Evolutionary conservation across 2,888 invertebrate genomes (phyloP).

Genomic region (Drosophila paramelanica): DNA sequence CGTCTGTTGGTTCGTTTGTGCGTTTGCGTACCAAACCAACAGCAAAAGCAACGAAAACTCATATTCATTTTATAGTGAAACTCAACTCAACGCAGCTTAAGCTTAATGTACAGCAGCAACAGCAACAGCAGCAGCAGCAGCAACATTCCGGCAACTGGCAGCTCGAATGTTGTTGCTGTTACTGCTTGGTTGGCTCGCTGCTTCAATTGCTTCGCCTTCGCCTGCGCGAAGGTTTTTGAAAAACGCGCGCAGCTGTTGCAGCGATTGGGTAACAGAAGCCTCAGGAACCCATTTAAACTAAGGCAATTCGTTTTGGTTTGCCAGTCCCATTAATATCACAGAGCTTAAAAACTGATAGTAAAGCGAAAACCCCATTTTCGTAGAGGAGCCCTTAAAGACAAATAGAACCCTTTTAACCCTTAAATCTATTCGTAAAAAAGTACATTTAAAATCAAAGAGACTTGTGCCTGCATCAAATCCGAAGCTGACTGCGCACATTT

Average conservation of each 20-base stretch:
- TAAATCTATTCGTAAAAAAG: not conserved
- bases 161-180: constrained; percentile 55
- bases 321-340: not conserved
- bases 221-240: constrained; percentile 65
- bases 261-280: constrained; percentile 32
- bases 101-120: constrained; percentile 61
- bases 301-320: not conserved
- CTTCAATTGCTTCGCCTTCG: constrained; percentile 54
- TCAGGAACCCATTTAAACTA: constrained; percentile 6
- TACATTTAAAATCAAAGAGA: constrained; percentile 5
- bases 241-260: constrained; percentile 55
- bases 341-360: not conserved
- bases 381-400: not conserved
- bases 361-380: not conserved
- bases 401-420: not conserved
- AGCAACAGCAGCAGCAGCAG: constrained; percentile 39
- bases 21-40: constrained; percentile 76
- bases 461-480: constrained; percentile 26
- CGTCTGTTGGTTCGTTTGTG: constrained; percentile 49
- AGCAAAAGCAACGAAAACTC: constrained; percentile 69
- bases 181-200: constrained; percentile 44
- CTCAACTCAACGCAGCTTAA: constrained; percentile 67
- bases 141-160: constrained; percentile 59
- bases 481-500: constrained; percentile 75
- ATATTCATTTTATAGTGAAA: constrained; percentile 76